phyloP scores from a whole-genome alignment of 2,113 vertebrate species.

The Saccopteryx leptura region DNA sequence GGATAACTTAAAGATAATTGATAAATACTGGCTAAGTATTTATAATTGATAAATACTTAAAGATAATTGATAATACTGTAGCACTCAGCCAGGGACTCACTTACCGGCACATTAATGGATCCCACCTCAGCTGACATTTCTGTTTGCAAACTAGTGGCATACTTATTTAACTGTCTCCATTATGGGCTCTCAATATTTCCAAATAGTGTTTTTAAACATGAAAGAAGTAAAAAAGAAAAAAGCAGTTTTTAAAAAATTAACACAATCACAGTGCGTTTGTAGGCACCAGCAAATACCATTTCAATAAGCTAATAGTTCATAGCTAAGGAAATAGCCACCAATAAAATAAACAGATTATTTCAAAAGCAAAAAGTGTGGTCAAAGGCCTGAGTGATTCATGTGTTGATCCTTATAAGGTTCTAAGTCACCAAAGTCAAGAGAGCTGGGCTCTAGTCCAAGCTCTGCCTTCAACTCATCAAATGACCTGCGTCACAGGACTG shows the following conservation, averaged over 20 bases:
- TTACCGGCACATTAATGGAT: constrained; percentile 61
- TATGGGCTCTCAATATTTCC: background rate
- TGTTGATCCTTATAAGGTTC: background rate
- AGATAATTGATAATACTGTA: background rate
- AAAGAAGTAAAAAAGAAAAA: background rate
- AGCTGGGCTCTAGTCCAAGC: background rate
- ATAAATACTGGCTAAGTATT: background rate
- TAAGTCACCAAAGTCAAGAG: background rate
- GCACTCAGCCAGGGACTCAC: background rate
- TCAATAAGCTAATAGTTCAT: constrained; percentile 4
- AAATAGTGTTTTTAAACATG: constrained; percentile 41
- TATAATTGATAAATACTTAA: background rate
- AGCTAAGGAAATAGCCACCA: constrained; percentile 33
- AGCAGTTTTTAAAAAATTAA: constrained; percentile 27
- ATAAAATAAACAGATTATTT: constrained; percentile 37
- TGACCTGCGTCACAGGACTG: background rate
- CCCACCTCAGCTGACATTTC: background rate
- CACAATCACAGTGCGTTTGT: background rate
- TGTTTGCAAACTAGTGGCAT: constrained; percentile 49
- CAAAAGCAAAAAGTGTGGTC: background rate
- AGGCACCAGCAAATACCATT: constrained; percentile 13
- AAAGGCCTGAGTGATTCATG: background rate
- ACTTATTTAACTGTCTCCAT: constrained; percentile 39
- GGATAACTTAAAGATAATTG: background rate
- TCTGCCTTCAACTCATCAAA: background rate